These are phyloP conservation scores for Pocillopora verrucosa DNA, from an alignment of 64 coral and sea anemone species.

Conservation along the genomic window DNA sequence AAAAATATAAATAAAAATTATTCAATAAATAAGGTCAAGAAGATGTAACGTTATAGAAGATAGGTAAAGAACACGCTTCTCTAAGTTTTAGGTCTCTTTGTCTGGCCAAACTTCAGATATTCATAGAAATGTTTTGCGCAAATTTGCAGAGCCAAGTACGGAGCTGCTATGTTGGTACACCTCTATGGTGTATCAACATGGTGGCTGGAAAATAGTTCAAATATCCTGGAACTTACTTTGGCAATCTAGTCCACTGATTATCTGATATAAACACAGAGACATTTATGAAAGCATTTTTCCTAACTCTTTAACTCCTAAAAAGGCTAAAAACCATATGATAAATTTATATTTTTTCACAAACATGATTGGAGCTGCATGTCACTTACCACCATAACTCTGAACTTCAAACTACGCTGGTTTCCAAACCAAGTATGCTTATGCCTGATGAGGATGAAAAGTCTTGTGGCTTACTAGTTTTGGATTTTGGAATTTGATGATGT, in stretches of 20 bases:
- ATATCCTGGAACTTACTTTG: constrained; percentile 4
- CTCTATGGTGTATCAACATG: neutral
- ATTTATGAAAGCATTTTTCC: neutral
- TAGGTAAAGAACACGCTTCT: neutral
- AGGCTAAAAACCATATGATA: neutral
- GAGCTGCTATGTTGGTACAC: neutral
- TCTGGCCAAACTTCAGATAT: neutral
- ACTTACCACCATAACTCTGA: neutral
- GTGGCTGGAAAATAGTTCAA: neutral
- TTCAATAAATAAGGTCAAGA: neutral
- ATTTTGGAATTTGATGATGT: neutral
- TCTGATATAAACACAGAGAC: neutral
- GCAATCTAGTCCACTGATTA: neutral
- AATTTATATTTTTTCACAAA: neutral
- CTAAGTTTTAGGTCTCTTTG: neutral
- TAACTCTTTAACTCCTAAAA: neutral
- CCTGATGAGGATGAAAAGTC: neutral
- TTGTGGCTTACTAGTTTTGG: neutral
- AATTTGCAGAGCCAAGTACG: neutral
- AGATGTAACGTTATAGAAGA: constrained; percentile 8
- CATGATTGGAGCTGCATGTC: neutral
- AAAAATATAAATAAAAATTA: neutral
- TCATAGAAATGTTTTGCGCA: neutral
- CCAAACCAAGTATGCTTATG: constrained; percentile 4
- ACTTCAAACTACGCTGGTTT: neutral